Conservation (phyloP, 2,888 invertebrate genomes). For the Cremastobaeus sp. region DNA sequence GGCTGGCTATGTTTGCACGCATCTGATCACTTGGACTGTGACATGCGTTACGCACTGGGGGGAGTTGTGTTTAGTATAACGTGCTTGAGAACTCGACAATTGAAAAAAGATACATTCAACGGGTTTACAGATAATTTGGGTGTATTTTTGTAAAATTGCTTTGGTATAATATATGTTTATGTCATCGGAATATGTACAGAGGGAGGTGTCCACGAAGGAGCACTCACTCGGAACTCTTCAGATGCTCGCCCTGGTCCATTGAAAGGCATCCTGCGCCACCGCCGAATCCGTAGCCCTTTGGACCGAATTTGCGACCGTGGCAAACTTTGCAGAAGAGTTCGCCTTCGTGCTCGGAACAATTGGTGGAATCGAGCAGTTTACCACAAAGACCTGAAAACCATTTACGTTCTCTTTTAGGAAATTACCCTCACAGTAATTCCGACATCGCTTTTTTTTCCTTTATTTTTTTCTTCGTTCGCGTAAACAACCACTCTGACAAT, state of each 20-base stretch:
- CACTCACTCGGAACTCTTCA: constrained; percentile 89
- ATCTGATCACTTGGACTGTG: constrained; percentile 3
- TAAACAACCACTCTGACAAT: no score
- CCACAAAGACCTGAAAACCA: constrained; percentile 91
- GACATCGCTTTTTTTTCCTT: no score
- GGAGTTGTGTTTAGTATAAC: constrained; percentile 26
- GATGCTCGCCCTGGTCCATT: constrained; percentile 96
- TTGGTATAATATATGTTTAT: constrained; percentile 53
- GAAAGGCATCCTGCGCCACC: constrained; percentile 98
- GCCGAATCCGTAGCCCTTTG: constrained; percentile 98
- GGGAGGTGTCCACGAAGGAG: constrained; percentile 74
- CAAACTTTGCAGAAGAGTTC: constrained; percentile 98
- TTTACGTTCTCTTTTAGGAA: no score
- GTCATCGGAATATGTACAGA: constrained; percentile 64
- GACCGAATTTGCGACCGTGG: constrained; percentile 98
- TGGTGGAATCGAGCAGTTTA: constrained; percentile 98
- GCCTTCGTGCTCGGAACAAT: constrained; percentile 97
- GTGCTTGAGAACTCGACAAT: constrained; percentile 51
- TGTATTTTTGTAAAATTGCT: constrained; percentile 46
- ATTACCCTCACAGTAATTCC: no score
- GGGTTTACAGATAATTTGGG: constrained; percentile 48
- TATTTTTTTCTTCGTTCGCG: no score
- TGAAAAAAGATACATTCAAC: constrained; percentile 43
- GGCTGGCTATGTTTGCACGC: constrained; percentile 14
- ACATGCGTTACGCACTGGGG: constrained; percentile 32